Evolutionary conservation across 2,888 invertebrate genomes (phyloP).

Genomic region (Neocrepidodera transversa): DNA sequence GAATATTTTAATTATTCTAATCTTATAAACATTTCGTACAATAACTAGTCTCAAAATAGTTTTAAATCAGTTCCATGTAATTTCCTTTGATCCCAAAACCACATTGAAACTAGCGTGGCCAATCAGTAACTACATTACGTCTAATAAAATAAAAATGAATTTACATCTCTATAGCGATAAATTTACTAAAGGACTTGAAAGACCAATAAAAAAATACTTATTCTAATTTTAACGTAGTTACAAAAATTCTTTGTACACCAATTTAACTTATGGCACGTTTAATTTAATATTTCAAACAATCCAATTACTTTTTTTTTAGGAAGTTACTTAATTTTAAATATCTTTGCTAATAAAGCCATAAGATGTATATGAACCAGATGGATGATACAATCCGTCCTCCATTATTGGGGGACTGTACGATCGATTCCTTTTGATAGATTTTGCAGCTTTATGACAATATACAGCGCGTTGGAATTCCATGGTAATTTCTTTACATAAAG

Average conservation of each 20-base stretch:
- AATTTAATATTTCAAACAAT: too few species aligned
- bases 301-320: too few species aligned
- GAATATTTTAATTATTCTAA: too few species aligned
- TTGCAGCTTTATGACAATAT: constrained; percentile 69
- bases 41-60: too few species aligned
- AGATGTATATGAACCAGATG: constrained; percentile 67
- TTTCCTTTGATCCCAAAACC: not conserved
- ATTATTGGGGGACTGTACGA: constrained; percentile 46
- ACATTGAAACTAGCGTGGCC: not conserved
- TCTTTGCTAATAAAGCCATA: constrained; percentile 68
- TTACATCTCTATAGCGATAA: constrained; percentile 19
- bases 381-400: constrained; percentile 58
- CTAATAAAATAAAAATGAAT: not conserved
- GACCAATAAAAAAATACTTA: too few species aligned
- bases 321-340: too few species aligned
- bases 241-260: too few species aligned
- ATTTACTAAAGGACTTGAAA: not conserved
- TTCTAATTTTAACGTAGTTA: too few species aligned
- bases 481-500: constrained; percentile 77
- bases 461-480: constrained; percentile 74
- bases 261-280: too few species aligned
- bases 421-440: constrained; percentile 58
- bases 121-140: too few species aligned
- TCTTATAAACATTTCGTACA: too few species aligned
- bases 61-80: too few species aligned